phyloP scores from a whole-genome alignment of 2,113 vertebrate genomes.

The Barnardius zonarius region DNA sequence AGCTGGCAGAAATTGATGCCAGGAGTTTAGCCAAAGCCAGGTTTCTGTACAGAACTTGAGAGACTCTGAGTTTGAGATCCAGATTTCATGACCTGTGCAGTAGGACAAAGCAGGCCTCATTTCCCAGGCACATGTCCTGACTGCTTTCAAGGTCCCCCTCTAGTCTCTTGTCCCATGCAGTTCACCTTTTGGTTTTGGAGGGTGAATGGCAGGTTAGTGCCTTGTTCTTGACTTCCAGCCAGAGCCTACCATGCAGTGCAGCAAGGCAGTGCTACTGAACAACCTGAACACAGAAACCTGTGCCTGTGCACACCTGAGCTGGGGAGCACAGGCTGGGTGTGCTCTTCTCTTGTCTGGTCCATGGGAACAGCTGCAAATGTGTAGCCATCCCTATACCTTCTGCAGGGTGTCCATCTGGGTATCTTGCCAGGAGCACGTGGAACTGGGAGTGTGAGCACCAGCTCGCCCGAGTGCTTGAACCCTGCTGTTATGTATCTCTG shows the following conservation, averaged over 20 bases:
- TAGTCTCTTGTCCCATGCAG: neutral
- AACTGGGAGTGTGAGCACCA: neutral
- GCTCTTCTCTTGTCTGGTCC: neutral
- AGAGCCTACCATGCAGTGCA: neutral
- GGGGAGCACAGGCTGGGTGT: neutral
- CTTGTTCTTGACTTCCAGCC: neutral
- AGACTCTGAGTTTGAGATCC: neutral
- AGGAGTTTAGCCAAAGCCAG: neutral
- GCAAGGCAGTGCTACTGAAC: neutral
- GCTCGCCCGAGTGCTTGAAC: accelerated
- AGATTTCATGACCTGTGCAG: neutral
- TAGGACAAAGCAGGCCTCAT: neutral
- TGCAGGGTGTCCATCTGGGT: neutral
- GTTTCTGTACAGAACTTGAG: neutral
- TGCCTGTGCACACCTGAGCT: accelerated
- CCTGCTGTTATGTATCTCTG: neutral
- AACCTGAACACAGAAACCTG: neutral
- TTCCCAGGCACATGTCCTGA: accelerated
- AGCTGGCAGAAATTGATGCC: neutral
- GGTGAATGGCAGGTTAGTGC: neutral
- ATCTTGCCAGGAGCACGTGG: neutral
- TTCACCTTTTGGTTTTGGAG: neutral
- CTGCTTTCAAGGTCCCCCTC: neutral
- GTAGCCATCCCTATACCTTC: neutral
- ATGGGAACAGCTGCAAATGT: neutral